Base-by-base conservation (phyloP, 2,113 vertebrate genomes). In the Pyxicephalus adspersus region DNA sequence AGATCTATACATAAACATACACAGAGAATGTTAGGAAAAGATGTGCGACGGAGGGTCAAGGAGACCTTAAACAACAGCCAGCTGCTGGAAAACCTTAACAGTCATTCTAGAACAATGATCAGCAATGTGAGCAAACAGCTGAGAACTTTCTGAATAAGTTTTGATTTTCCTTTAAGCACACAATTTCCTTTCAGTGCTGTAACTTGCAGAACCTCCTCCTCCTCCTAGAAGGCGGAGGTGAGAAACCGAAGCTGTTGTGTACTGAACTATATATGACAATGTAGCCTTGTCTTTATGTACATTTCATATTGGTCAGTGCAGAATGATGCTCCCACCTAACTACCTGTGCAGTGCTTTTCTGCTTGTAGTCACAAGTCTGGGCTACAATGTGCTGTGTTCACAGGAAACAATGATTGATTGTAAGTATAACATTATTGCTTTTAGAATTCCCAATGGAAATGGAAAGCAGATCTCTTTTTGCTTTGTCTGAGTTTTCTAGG, bases 371-470 rank as follows among this genome's bases (percentile, higher is more conserved):
- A 45, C 17, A 23, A 1, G 58, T 31, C 31, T 58, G 6, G 25
- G 25, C 57, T 61, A n/a, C 6, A 31, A 1, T 11, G 29, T 76
- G 20, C 9, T 25, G 1, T 45, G 73, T 31, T 60, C 29, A 4
- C 29, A 1, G 7, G 8, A 60, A 34, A 31, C 25, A 7, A 5
- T 34, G 2, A 34, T 58, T 60, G 71, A 74, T 54, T 74, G 71
- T 74, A 34, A 74, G 71, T 74, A 74, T 74, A 4, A 72, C 50
- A 8, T 28, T 70, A 4, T 25, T 51, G 50, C 22, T 13, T 25
- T 6, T 68, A 52, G 25, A 63, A 20, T n/a, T 60, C 31, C 22
- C 16, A 16, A 64, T 22, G 22, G 4, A 65, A 31, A 22, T 22
- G 1, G 19, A 20, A 60, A n/a, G 19, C 11, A 18, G 2, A 31